Evolutionary conservation across 92 coral and sea anemone species (phyloP), one percentile per base, ranked within the genome.

Genomic region (Zoanthus gigantus): DNA sequence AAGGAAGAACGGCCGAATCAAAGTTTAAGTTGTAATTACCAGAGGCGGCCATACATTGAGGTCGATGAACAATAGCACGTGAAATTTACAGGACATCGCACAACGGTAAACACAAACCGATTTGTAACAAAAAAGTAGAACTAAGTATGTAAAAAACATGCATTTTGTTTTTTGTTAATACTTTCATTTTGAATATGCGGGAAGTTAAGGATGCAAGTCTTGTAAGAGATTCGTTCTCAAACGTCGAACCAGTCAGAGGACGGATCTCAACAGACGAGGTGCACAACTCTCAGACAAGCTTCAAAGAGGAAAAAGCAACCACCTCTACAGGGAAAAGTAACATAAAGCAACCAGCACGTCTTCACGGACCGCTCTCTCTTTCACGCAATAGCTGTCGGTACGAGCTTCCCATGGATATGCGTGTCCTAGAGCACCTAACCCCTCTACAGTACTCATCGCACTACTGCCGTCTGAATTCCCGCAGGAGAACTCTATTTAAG

Each of bases 391-490:
- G 98, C 65, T 97, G 99, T 57, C 90, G 99, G 11, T 97, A 93
- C 90, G 98, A 97, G 63, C 94, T 97, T 5, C 99, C 99, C 54
- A 97, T 97, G 99, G 98, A 97, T 72, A 85, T 97, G 92, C 88
- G 92, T 81, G 86, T 85, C 12, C 92, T 97, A 28, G 99, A 97
- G 72, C 85, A 76, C 2, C 77, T 97, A 79, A 92, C 98, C 6
- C 98, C 94, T 14, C 78, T 97, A n/a, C 90, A 94, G 44, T 97
- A 97, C 79, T 92, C 95, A 7, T 88, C 99, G 10, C 80, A 77
- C 28, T 97, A 92, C 83, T 97, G 99, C 83, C 92, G 95, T 9
- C 92, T 97, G 50, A 94, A 93, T 83, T 86, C 89, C 85, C 95
- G 98, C 37, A 83, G 98, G 14, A 91, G 74, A 76, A 89, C 98